A percentile compares a stretch with the other conserved stretches of the same genome.
These are phyloP conservation scores for Toxotes chatareus DNA, from an alignment of 2,113 vertebrate genomes.

Conservation along the genomic window DNA sequence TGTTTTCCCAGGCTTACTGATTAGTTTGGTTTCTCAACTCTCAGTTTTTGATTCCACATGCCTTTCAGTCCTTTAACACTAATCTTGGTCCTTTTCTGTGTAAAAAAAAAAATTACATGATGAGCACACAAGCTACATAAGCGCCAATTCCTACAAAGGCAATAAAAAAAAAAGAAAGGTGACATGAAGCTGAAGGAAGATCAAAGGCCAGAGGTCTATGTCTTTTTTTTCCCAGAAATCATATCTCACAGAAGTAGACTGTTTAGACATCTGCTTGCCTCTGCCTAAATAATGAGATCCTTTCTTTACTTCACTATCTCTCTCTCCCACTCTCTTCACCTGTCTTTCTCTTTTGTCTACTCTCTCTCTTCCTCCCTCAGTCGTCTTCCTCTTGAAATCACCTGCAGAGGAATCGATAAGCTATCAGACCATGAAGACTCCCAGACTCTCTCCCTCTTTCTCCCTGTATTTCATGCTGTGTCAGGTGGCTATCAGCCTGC, in stretches of 20 bases:
- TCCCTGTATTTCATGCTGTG: conserved; percentile 29
- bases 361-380: neutral
- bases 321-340: conserved; percentile 23
- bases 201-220: conserved; percentile 12
- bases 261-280: neutral
- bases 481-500: conserved; percentile 16
- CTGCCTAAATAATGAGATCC: neutral
- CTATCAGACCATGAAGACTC: conserved; percentile 59
- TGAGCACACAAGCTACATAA: neutral
- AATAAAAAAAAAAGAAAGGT: neutral
- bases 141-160: neutral
- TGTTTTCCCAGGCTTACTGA: conserved; percentile 28
- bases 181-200: too few species aligned
- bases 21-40: conserved; percentile 24
- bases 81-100: too few species aligned
- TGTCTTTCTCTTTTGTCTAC: conserved; percentile 18
- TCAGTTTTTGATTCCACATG: too few species aligned
- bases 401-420: conserved; percentile 72
- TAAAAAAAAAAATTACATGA: too few species aligned
- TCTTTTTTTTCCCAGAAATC: neutral
- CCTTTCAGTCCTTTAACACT: too few species aligned
- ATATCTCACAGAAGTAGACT: neutral
- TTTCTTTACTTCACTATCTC: neutral
- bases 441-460: conserved; percentile 7
- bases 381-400: conserved; percentile 46